phyloP scores from a whole-genome alignment of 1,140 invertebrate species.

The Drosophila parvula region DNA sequence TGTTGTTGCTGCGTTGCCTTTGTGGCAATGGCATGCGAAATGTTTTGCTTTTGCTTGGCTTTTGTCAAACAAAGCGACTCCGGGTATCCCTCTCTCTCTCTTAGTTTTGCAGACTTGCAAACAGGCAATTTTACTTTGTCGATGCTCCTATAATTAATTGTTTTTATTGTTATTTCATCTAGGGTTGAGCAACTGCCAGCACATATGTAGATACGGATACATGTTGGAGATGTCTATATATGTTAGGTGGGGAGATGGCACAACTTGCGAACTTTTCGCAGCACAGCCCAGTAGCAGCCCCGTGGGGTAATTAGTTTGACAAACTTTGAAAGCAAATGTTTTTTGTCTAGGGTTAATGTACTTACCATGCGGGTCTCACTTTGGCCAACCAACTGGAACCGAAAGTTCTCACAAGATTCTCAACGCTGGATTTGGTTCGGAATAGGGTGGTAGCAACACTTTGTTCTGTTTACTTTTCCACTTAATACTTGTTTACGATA shows the following conservation, averaged over 20 bases:
- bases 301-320: conserved; percentile 39
- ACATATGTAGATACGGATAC: conserved; percentile 7
- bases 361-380: conserved; percentile 41
- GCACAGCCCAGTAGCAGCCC: conserved; percentile 19
- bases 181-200: conserved; percentile 25
- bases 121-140: conserved; percentile 45
- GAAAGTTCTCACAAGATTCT: conserved; percentile 36
- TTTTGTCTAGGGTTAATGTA: conserved; percentile 39
- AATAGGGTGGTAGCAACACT: conserved; percentile 5
- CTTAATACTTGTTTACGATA: conserved; percentile 5
- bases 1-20: conserved; percentile 21
- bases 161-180: conserved; percentile 46
- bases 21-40: conserved; percentile 66
- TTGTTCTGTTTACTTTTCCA: conserved; percentile 1
- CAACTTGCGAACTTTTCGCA: conserved; percentile 21
- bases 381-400: conserved; percentile 38
- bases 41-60: conserved; percentile 72
- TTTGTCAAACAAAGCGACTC: conserved; percentile 59
- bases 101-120: conserved; percentile 6
- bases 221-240: conserved; percentile 6
- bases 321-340: conserved; percentile 36
- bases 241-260: conserved; percentile 3
- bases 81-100: not conserved
- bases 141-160: conserved; percentile 48
- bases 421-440: not conserved